A percentile compares a stretch with the other conserved stretches of the same genome.
These are phyloP conservation scores for Tetragonisca angustula DNA, from an alignment of 2,888 invertebrate genomes.

Conservation along the genomic window DNA sequence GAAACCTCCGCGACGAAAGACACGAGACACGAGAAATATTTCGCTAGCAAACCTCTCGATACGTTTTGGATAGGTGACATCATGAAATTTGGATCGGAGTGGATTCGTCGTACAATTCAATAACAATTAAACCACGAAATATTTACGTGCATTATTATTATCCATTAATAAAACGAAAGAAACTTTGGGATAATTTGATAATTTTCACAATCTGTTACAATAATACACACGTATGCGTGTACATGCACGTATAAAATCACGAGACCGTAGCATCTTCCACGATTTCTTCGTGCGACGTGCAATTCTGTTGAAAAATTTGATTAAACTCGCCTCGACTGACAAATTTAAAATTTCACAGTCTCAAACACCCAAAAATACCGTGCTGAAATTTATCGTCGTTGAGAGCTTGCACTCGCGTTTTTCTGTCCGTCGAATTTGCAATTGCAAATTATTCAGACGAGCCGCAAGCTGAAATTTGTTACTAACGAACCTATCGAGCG, in stretches of 20 bases:
- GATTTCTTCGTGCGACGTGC: not conserved
- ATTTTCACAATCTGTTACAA: not conserved
- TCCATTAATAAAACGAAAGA: no score
- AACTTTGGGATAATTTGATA: not conserved
- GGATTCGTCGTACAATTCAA: not conserved
- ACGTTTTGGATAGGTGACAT: no score
- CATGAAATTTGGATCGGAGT: not conserved
- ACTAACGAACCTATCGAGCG: not conserved
- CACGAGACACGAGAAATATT: no score
- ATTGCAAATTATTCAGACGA: conserved; percentile 36
- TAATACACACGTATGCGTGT: no score
- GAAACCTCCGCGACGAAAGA: no score
- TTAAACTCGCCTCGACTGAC: conserved; percentile 30
- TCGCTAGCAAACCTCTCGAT: no score
- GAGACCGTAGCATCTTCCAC: conserved; percentile 6
- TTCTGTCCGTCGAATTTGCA: conserved; percentile 10
- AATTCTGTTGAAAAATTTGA: conserved; percentile 34
- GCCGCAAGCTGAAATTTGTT: conserved; percentile 17
- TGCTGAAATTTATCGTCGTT: not conserved
- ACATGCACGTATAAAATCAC: not conserved
- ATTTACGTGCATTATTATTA: not conserved
- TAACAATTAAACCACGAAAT: not conserved
- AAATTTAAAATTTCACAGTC: conserved; percentile 33
- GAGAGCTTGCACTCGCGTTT: not conserved
- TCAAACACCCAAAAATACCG: conserved; percentile 9